Percentiles rank a stretch among this genome's conserved stretches.
Conservation (phyloP, 2,888 invertebrate species). For the Rhaphigaster nebulosa region DNA sequence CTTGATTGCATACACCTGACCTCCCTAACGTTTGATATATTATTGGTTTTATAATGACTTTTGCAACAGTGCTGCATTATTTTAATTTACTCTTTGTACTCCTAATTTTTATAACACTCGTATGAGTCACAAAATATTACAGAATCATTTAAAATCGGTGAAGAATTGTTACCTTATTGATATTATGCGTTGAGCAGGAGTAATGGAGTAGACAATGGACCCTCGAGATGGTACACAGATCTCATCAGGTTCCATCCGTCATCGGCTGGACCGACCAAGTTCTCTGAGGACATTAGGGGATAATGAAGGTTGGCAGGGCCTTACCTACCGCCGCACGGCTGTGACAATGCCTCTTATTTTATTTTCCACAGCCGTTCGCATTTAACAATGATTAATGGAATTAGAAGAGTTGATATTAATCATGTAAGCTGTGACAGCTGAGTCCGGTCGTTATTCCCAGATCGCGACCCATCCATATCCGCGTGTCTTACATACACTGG, state of each 20-base stretch:
- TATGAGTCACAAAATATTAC: too few species aligned
- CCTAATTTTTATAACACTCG: too few species aligned
- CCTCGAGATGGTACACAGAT: not conserved
- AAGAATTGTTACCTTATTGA: not conserved
- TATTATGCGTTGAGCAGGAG: not conserved
- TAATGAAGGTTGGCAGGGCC: conserved; percentile 49
- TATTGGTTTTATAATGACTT: too few species aligned
- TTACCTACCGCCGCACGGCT: conserved; percentile 44
- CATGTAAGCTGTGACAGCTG: conserved; percentile 40
- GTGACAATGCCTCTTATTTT: conserved; percentile 42
- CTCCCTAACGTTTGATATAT: too few species aligned
- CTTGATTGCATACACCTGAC: too few species aligned
- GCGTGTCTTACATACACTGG: not conserved
- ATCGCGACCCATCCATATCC: conserved; percentile 19
- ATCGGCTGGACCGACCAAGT: not conserved
- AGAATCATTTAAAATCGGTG: too few species aligned
- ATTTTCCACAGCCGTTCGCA: conserved; percentile 28
- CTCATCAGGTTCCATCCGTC: conserved; percentile 37
- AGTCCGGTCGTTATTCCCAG: conserved; percentile 15
- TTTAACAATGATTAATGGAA: conserved; percentile 58
- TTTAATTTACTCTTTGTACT: too few species aligned
- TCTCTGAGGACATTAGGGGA: conserved; percentile 42
- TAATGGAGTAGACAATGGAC: conserved; percentile 24
- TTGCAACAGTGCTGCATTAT: too few species aligned
- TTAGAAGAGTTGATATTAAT: conserved; percentile 37